phyloP scores from a whole-genome alignment of 2,888 invertebrate genomes.

The Dasypogon diadema region DNA sequence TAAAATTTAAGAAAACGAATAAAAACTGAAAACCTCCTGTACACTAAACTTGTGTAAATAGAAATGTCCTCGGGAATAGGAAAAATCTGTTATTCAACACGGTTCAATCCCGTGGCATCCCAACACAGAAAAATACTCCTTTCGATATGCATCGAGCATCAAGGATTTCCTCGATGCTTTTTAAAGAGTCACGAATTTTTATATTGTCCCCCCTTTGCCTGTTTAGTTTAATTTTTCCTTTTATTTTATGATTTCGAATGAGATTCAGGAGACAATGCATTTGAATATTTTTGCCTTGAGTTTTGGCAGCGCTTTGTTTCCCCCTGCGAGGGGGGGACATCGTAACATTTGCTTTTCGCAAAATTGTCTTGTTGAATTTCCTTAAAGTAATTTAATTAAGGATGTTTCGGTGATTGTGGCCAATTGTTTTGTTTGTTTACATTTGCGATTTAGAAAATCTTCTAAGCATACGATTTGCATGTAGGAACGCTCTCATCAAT shows the following conservation, averaged over 20 bases:
- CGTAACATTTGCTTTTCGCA: conserved; percentile 3
- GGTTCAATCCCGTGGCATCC: conserved; percentile 14
- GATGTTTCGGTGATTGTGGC: not conserved
- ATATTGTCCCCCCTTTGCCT: conserved; percentile 15
- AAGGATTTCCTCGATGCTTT: not conserved
- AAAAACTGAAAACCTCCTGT: conserved; percentile 23
- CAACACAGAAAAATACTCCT: not conserved
- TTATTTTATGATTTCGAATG: conserved; percentile 48
- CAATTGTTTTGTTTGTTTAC: not conserved
- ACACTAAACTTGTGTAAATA: conserved; percentile 45
- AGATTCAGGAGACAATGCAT: conserved; percentile 48
- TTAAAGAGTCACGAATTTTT: conserved; percentile 15
- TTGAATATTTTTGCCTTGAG: conserved; percentile 46
- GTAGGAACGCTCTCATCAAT: too few relatives aligned
- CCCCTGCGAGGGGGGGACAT: conserved; percentile 1
- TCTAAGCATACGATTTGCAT: too few relatives aligned
- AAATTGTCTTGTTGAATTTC: conserved; percentile 36
- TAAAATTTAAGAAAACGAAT: conserved; percentile 41
- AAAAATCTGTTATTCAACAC: conserved; percentile 40
- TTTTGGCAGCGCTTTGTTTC: conserved; percentile 45
- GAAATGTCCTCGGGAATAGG: conserved; percentile 32
- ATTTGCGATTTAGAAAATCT: not conserved
- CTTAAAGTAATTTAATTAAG: conserved; percentile 45
- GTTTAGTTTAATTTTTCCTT: not conserved
- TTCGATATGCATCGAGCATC: not conserved